Evolutionary conservation across 2,113 vertebrate genomes (phyloP), one percentile per base, ranked within the genome.

Genomic region (Cyanistes caeruleus): DNA sequence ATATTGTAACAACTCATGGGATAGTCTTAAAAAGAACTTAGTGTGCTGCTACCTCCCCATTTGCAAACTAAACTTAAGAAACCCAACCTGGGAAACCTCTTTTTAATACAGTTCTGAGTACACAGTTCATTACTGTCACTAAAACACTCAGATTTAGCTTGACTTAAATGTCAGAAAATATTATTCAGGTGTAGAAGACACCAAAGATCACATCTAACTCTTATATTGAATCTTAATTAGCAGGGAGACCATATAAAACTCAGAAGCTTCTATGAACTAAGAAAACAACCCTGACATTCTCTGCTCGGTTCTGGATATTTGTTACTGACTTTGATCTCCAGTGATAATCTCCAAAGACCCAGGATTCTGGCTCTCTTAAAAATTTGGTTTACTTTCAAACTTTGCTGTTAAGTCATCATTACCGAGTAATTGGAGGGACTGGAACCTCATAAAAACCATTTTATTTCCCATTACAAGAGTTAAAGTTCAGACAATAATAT

Each of bases 111-210:
- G 94, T 69, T 90, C 84, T 72, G 84, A 90, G 84, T 94, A 86
- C 90, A 74, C 41, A 93, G 78, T 96, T 98, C 93, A 89, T 97
- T 94, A 93, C 77, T 93, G 93, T 88, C 73, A 60, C 92, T n/a
- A 75, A 84, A 56, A 76, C 92, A 83, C 77, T 92, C 62, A 43
- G 87, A 76, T 94, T 24, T 64, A 95, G 41, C 31, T 51, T 91
- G 94, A 94, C 81, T 98, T 97, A 98, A 98, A 98, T 98, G 97
- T 98, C 97, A 98, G 84, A 94, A 96, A 96, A 86, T 95, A 92
- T 95, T 98, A 97, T 97, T 96, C 97, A 97, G 95, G 93, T 97
- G 84, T 90, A 53, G 68, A 90, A 95, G 96, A 97, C 85, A 97
- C 96, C 62, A 92, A 96, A 98, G 97, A 97, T 97, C 96, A 96